phyloP scores from a whole-genome alignment of 2,113 vertebrate species.

The Echinops telfairi region DNA sequence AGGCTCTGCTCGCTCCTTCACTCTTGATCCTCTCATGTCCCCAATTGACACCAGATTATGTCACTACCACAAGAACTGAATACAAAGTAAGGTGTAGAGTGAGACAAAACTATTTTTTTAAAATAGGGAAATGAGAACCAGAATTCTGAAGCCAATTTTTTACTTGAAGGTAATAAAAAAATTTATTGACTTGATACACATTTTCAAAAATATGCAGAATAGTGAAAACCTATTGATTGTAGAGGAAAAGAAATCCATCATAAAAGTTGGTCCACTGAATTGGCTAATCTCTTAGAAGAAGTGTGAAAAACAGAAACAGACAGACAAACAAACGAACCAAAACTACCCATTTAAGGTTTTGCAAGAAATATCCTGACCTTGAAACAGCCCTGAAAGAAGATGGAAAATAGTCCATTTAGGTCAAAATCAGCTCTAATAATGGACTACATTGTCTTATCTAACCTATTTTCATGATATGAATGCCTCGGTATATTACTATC shows the following conservation, averaged over 20 bases:
- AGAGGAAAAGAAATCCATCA: not conserved
- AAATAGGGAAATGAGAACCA: not conserved
- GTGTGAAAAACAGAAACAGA: not conserved
- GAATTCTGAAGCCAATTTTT: not conserved
- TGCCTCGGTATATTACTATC: not conserved
- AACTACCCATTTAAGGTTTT: not conserved
- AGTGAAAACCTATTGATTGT: not conserved
- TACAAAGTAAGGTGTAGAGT: slow-evolving; percentile 21
- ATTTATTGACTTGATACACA: not conserved
- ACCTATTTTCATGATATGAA: not conserved
- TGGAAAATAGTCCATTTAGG: no score
- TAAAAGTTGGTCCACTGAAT: not conserved
- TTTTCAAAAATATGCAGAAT: slow-evolving; percentile 27
- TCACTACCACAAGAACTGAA: not conserved
- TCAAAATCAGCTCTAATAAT: not conserved
- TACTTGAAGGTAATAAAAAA: not conserved
- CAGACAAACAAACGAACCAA: no score
- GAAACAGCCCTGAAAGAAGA: not conserved
- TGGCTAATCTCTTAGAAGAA: not conserved
- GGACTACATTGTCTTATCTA: not conserved
- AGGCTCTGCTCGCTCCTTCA: no score
- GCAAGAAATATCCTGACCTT: not conserved
- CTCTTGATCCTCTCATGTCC: no score
- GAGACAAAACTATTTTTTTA: not conserved
- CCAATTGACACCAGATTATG: no score